A percentile compares a stretch with the other conserved stretches of the same genome.
Conservation (phyloP, 2,113 vertebrate genomes). For the Catharus fuscescens region DNA sequence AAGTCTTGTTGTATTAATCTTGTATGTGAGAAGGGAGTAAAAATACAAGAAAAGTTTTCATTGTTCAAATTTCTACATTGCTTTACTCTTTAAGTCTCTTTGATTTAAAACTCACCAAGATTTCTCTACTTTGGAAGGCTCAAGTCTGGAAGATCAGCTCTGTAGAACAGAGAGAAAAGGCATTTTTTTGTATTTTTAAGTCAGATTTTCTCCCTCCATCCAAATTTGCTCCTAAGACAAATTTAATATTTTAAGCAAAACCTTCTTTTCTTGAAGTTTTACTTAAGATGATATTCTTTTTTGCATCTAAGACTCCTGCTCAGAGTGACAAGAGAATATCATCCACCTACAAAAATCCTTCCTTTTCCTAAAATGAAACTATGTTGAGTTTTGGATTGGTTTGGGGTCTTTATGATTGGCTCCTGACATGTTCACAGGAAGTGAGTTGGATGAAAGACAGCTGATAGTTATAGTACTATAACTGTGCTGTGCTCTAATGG, state of each 20-base stretch:
- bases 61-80: not conserved
- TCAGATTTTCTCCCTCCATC: not conserved
- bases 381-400: not conserved
- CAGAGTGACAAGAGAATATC: not conserved
- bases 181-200: not conserved
- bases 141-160: not conserved
- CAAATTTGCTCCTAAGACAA: not conserved
- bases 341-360: slow-evolving; percentile 7
- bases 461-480: not conserved
- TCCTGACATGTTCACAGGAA: not conserved
- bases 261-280: not conserved
- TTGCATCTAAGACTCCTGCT: not conserved
- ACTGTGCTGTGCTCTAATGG: no score
- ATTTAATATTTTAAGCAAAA: not conserved
- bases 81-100: slow-evolving; percentile 7
- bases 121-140: not conserved
- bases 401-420: not conserved
- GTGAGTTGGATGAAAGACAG: slow-evolving; percentile 36
- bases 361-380: not conserved
- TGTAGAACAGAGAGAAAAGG: not conserved
- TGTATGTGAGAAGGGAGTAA: not conserved
- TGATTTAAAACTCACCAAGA: not conserved
- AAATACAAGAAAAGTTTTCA: not conserved
- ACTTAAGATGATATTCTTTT: not conserved
- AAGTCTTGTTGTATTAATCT: slow-evolving; percentile 8